phyloP scores from a whole-genome alignment of 1,140 invertebrate species.

The Papilio polytes region DNA sequence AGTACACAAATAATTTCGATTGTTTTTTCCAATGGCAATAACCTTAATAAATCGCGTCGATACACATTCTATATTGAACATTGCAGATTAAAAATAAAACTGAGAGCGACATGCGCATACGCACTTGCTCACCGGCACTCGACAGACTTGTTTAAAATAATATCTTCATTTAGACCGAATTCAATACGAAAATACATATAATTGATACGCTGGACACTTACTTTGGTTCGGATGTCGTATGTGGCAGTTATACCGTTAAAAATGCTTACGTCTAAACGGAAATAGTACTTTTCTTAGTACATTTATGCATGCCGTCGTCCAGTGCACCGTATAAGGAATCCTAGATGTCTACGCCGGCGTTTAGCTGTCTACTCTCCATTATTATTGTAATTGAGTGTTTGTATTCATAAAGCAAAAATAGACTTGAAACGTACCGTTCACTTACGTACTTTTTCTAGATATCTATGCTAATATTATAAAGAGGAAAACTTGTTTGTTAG shows the following conservation, averaged over 20 bases:
- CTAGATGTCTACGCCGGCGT: background rate
- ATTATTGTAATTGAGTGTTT: slow-evolving; percentile 12
- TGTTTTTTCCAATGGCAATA: slow-evolving; percentile 15
- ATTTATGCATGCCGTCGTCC: background rate
- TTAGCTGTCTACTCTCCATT: background rate
- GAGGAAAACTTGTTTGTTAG: too few species aligned
- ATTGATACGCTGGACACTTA: background rate
- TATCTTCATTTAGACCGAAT: background rate
- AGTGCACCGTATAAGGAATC: background rate
- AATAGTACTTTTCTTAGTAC: slow-evolving; percentile 15
- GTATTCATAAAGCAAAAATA: slow-evolving; percentile 3
- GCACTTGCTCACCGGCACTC: slow-evolving; percentile 12
- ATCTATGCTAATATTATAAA: too few species aligned
- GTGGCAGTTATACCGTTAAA: background rate
- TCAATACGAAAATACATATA: background rate
- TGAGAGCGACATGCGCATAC: slow-evolving; percentile 30
- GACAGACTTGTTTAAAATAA: slow-evolving; percentile 8
- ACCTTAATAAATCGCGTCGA: slow-evolving; percentile 14
- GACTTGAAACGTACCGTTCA: background rate
- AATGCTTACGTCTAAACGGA: slow-evolving; percentile 7
- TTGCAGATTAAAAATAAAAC: slow-evolving; percentile 28
- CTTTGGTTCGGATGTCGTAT: background rate
- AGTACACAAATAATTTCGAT: slow-evolving; percentile 19
- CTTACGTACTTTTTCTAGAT: background rate
- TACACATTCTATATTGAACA: background rate